phyloP scores from a whole-genome alignment of 2,888 invertebrate genomes.

The Melangyna quadrimaculata region DNA sequence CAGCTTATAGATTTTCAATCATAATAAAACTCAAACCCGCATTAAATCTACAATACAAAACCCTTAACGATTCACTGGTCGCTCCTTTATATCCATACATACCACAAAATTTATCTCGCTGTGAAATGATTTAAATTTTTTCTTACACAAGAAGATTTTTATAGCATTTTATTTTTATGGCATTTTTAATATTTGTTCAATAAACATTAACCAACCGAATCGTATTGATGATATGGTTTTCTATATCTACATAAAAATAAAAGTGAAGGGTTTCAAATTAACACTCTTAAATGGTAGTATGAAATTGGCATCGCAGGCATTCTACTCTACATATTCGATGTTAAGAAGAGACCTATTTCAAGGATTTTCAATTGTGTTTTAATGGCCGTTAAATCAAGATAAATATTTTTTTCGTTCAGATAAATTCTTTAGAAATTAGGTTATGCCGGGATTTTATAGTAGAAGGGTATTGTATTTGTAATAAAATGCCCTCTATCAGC shows the following conservation, averaged over 20 bases:
- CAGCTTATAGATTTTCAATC: conserved; percentile 58
- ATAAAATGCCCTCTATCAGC: conserved; percentile 17
- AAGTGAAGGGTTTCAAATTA: not conserved
- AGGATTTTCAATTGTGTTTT: conserved; percentile 30
- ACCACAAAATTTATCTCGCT: not conserved
- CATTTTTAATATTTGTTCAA: conserved; percentile 39
- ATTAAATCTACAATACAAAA: conserved; percentile 3
- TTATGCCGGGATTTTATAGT: conserved; percentile 2
- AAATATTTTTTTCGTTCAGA: not conserved
- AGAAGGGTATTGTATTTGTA: conserved; percentile 6
- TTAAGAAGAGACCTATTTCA: not conserved
- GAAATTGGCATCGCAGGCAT: not conserved
- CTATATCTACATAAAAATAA: not conserved
- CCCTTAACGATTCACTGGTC: not conserved
- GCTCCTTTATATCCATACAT: not conserved
- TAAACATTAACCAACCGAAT: conserved; percentile 34
- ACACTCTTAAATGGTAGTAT: not conserved
- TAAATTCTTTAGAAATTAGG: conserved; percentile 16
- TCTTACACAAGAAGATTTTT: conserved; percentile 28
- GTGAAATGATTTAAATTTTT: conserved; percentile 10
- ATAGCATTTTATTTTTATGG: conserved; percentile 48
- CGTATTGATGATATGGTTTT: not conserved
- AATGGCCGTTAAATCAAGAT: conserved; percentile 29
- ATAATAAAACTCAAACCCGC: conserved; percentile 44
- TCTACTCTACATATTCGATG: not conserved